Conservation (phyloP, 2,113 vertebrate genomes). For the Cercocebus atys region DNA sequence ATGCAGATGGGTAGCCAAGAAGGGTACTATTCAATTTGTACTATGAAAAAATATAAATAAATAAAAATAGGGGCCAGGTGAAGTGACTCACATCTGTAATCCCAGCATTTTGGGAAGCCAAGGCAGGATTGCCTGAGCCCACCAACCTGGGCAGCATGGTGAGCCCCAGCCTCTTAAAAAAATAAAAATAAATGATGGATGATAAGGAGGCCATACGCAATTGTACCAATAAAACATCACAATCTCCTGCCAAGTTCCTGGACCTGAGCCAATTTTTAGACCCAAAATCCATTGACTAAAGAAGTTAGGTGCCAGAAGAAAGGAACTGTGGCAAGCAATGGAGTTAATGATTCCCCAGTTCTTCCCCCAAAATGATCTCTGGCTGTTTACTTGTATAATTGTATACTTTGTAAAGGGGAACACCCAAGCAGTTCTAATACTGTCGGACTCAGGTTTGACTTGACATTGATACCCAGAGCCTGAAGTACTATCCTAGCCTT, state of each 20-base stretch:
- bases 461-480: neutral
- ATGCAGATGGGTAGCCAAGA: too few species aligned
- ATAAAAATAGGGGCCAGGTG: too few species aligned
- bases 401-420: neutral
- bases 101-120: neutral
- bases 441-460: neutral
- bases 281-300: neutral
- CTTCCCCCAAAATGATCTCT: neutral
- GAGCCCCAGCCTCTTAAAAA: neutral
- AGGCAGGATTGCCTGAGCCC: neutral
- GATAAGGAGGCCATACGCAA: neutral
- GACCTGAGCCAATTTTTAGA: neutral
- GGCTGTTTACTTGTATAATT: neutral
- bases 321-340: neutral
- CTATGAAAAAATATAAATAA: too few species aligned
- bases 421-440: neutral
- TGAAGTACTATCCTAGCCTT: neutral
- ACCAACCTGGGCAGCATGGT: neutral
- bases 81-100: neutral
- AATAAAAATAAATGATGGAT: neutral
- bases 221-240: neutral
- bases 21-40: too few species aligned
- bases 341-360: neutral
- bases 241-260: neutral
- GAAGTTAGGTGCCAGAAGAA: neutral